These are phyloP conservation scores for Diarsia dahlii DNA, from an alignment of 2,888 invertebrate genomes.

Conservation along the genomic window DNA sequence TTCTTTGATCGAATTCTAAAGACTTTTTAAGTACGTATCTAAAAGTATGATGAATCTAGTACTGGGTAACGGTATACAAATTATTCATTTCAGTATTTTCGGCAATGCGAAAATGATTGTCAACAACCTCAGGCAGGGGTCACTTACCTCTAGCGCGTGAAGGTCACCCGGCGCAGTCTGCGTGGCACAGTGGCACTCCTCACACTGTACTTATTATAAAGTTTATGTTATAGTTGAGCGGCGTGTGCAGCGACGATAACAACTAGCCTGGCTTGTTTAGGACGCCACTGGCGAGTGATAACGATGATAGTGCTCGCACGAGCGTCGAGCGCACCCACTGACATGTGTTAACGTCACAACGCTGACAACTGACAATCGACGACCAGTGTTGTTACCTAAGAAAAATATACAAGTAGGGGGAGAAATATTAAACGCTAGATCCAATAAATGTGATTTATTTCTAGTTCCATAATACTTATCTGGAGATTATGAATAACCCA, in stretches of 20 bases:
- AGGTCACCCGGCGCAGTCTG: slow-evolving; percentile 42
- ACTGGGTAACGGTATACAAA: slow-evolving; percentile 12
- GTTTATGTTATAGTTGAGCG: neutral
- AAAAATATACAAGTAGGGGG: slow-evolving; percentile 10
- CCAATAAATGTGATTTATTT: slow-evolving; percentile 86
- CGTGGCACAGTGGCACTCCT: slow-evolving; percentile 21
- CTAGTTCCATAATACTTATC: slow-evolving; percentile 81
- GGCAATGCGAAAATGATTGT: slow-evolving; percentile 61
- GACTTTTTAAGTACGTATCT: neutral
- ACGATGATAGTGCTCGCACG: slow-evolving; percentile 30
- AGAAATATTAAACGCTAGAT: slow-evolving; percentile 64
- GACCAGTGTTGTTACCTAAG: slow-evolving; percentile 51
- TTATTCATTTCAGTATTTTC: slow-evolving; percentile 41
- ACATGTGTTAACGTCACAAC: slow-evolving; percentile 38
- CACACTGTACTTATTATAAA: neutral
- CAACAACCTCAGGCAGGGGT: slow-evolving; percentile 74
- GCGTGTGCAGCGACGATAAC: slow-evolving; percentile 36
- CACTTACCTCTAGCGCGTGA: slow-evolving; percentile 76
- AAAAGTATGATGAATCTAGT: neutral
- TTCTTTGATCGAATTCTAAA: neutral
- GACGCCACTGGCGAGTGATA: slow-evolving; percentile 50
- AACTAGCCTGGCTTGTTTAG: slow-evolving; percentile 47
- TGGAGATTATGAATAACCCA: slow-evolving; percentile 77
- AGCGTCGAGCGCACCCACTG: slow-evolving; percentile 5
- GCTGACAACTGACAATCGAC: slow-evolving; percentile 45